Conservation (phyloP, 2,888 invertebrate species). For the Agrochola lychnidis region DNA sequence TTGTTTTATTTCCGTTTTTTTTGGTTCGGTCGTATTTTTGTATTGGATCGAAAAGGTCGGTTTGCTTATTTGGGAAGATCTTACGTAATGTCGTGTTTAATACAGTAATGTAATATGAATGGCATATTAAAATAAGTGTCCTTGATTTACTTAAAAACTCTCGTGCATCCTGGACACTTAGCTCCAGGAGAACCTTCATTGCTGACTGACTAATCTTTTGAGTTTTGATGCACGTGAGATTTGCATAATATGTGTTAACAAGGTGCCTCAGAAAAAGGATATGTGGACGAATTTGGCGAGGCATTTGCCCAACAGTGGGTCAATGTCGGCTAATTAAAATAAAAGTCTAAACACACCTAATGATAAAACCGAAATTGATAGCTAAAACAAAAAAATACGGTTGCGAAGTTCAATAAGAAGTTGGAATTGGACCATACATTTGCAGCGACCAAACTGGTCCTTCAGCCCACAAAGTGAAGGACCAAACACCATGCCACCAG, state of each 20-base stretch:
- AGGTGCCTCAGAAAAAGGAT: too few species aligned
- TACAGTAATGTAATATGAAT: conserved; percentile 6
- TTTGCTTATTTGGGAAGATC: conserved; percentile 16
- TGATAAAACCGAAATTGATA: background rate
- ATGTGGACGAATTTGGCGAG: too few species aligned
- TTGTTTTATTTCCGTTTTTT: conserved; percentile 56
- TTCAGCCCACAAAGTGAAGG: background rate
- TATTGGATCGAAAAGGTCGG: conserved; percentile 41
- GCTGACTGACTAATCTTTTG: background rate
- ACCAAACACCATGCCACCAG: conserved; percentile 22
- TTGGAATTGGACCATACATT: background rate
- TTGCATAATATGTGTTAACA: too few species aligned
- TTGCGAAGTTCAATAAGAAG: background rate
- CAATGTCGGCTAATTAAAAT: too few species aligned
- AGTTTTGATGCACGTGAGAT: background rate
- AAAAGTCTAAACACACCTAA: background rate
- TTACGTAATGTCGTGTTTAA: conserved; percentile 38
- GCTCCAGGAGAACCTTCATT: background rate
- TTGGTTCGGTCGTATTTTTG: conserved; percentile 40
- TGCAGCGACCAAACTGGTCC: background rate
- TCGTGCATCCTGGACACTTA: background rate
- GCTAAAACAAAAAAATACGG: background rate
- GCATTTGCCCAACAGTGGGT: too few species aligned
- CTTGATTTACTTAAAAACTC: background rate
- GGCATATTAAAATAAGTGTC: background rate